These are phyloP conservation scores for Opisthograptis luteolata DNA, from an alignment of 2,888 invertebrate species.

Conservation along the genomic window DNA sequence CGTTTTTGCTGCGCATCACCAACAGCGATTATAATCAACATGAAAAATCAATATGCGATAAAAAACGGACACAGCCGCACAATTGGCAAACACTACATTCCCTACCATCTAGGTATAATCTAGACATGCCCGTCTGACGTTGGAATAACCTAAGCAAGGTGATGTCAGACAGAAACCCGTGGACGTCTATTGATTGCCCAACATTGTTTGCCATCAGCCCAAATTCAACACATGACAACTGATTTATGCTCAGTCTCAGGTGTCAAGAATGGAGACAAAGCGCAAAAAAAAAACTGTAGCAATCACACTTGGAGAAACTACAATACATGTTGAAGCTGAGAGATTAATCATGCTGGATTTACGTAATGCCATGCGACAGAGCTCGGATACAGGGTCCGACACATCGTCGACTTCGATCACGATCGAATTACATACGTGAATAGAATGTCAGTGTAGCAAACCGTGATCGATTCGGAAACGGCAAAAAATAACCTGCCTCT, in stretches of 20 bases:
- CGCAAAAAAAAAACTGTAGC: slow-evolving; percentile 69
- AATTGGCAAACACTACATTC: slow-evolving; percentile 46
- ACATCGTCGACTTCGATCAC: slow-evolving; percentile 53
- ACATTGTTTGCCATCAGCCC: slow-evolving; percentile 65
- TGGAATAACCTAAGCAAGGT: slow-evolving; percentile 50
- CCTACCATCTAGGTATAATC: slow-evolving; percentile 49
- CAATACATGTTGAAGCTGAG: slow-evolving; percentile 60
- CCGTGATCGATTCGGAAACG: slow-evolving; percentile 46
- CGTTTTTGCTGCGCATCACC: slow-evolving; percentile 59
- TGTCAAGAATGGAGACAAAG: slow-evolving; percentile 69
- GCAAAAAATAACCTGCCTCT: slow-evolving; percentile 50
- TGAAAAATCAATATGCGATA: slow-evolving; percentile 52
- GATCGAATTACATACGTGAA: slow-evolving; percentile 48
- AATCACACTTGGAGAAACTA: slow-evolving; percentile 66
- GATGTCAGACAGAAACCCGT: slow-evolving; percentile 64
- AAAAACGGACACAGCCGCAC: slow-evolving; percentile 46
- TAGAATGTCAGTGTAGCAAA: slow-evolving; percentile 48
- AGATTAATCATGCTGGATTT: slow-evolving; percentile 70
- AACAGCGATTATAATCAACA: slow-evolving; percentile 56
- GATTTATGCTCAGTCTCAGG: slow-evolving; percentile 76
- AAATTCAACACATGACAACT: slow-evolving; percentile 74
- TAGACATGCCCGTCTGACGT: slow-evolving; percentile 52
- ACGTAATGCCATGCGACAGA: slow-evolving; percentile 60
- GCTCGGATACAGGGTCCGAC: slow-evolving; percentile 38
- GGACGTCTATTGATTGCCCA: slow-evolving; percentile 68